Evolutionary conservation across 2,113 vertebrate species (phyloP).

Genomic region (Tragelaphus buxtoni): DNA sequence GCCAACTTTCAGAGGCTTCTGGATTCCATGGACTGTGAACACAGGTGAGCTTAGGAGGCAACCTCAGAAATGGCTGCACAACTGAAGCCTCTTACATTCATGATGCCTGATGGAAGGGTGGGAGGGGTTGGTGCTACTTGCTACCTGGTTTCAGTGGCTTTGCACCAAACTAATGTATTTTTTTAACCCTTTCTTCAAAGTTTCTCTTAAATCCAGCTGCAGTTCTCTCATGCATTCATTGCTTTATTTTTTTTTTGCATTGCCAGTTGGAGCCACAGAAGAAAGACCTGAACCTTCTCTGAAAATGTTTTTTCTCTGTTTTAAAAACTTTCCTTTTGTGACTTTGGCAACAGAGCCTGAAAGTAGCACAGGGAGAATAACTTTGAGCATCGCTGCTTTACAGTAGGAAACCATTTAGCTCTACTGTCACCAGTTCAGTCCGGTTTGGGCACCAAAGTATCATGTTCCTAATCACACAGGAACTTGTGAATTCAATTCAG

Average conservation of each 20-base stretch:
- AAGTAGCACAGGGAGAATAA: neutral
- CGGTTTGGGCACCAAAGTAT: neutral
- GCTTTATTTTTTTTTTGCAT: neutral
- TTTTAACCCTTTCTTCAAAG: neutral
- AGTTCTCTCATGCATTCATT: neutral
- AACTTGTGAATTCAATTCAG: slow-evolving; percentile 38
- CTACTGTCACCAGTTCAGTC: neutral
- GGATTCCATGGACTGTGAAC: neutral
- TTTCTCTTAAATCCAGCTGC: neutral
- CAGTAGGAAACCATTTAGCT: neutral
- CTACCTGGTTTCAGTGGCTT: neutral
- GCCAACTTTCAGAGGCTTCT: neutral
- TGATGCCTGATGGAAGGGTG: neutral
- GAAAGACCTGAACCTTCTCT: neutral
- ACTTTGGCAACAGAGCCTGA: neutral
- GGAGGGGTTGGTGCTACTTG: neutral
- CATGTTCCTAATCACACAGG: slow-evolving; percentile 33
- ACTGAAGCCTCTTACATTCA: neutral
- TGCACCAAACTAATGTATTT: neutral
- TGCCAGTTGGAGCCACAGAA: neutral
- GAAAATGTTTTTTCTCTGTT: neutral
- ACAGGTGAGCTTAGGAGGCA: neutral
- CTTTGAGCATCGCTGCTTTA: neutral
- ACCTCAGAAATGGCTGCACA: neutral
- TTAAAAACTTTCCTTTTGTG: neutral